Percentiles rank a stretch among this genome's conserved stretches.
phyloP scores from a whole-genome alignment of 1,140 invertebrate genomes.

The Pemphigus obesinymphae region DNA sequence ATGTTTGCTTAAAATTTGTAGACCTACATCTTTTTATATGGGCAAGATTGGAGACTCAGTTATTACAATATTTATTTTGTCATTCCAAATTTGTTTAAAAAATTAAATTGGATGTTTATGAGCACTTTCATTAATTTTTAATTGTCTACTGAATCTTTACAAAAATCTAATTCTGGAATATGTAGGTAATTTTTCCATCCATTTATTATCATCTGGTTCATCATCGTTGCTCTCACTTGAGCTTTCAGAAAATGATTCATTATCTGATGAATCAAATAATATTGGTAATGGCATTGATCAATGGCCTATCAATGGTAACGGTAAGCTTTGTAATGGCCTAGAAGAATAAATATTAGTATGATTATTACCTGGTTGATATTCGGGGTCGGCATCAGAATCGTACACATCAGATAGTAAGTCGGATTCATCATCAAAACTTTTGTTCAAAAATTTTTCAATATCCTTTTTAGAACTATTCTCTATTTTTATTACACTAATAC shows the following conservation, averaged over 20 bases:
- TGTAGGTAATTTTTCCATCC: too few relatives aligned
- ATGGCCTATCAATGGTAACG: neutral
- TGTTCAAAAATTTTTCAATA: neutral
- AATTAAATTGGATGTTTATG: too few relatives aligned
- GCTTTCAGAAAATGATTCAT: neutral
- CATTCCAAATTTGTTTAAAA: too few relatives aligned
- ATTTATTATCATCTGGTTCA: neutral
- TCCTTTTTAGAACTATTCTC: neutral
- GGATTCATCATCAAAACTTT: neutral
- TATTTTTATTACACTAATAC: neutral
- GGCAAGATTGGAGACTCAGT: too few relatives aligned
- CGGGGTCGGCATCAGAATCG: neutral
- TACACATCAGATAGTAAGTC: neutral
- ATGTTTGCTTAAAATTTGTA: neutral
- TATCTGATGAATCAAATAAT: neutral
- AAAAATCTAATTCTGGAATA: too few relatives aligned
- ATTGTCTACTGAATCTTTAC: too few relatives aligned
- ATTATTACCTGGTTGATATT: neutral
- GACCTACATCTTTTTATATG: too few relatives aligned
- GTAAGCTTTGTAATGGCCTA: neutral
- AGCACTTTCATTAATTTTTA: too few relatives aligned
- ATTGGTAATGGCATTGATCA: too few relatives aligned
- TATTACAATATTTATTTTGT: too few relatives aligned
- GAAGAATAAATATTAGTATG: neutral
- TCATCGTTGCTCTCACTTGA: neutral